Evolutionary conservation across 1,140 invertebrate genomes (phyloP), one percentile per base, ranked within the genome.

Genomic region (Orchesella cincta): DNA sequence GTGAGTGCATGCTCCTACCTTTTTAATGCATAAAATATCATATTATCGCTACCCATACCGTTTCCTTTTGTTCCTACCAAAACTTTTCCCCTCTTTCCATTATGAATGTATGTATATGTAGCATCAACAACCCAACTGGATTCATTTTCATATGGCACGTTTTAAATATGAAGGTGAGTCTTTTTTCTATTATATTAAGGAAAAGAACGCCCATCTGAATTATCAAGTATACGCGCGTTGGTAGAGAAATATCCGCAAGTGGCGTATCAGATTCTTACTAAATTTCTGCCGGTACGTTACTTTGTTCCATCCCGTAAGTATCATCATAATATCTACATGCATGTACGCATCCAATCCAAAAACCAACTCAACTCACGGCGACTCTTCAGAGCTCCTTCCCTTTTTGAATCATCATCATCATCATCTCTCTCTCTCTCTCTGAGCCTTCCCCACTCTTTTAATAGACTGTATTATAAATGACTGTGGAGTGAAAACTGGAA

Each of bases 381-480:
- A n/a, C n/a, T n/a, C n/a, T n/a, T n/a, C n/a, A n/a, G n/a, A n/a
- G n/a, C n/a, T n/a, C n/a, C n/a, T n/a, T n/a, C n/a, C n/a, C n/a
- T n/a, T n/a, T n/a, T n/a, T n/a, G n/a, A n/a, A n/a, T n/a, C n/a
- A n/a, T n/a, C n/a, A n/a, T n/a, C n/a, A n/a, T n/a, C n/a, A n/a
- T n/a, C n/a, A n/a, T n/a, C n/a, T n/a, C n/a, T 23, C 51, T 51
- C 70, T 67, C 46, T 73, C 36, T 76, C 74, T 57, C 75, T 75
- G 28, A 33, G 34, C 31, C 35, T 79, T 72, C 75, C 67, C 77
- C 57, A 67, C 34, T n/a, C n/a, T 54, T 39, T 80, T 80, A 76
- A 80, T 80, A 80, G 76, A 78, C 76, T 80, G 74, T 77, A 78
- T 77, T 78, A 81, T 81, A 81, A 81, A 81, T 81, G 80, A 78